Percentiles rank a stretch among this genome's conserved stretches.
These are phyloP conservation scores for Cepaea hortensis DNA, from an alignment of 2,888 invertebrate species.

Conservation along the genomic window DNA sequence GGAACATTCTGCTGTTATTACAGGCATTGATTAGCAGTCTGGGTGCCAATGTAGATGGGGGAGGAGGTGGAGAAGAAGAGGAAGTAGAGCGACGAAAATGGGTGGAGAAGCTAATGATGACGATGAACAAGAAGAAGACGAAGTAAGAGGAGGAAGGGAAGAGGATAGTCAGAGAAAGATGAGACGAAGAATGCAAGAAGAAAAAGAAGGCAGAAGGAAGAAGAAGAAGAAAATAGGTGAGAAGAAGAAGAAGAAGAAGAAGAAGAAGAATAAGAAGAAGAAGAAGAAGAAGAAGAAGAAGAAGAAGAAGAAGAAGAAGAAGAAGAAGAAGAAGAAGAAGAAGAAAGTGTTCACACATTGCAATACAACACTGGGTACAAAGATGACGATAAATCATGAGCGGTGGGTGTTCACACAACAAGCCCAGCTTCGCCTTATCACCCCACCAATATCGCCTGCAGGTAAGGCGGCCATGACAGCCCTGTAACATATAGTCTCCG, in stretches of 20 bases:
- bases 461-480: too few relatives aligned
- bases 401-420: too few relatives aligned
- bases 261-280: not conserved
- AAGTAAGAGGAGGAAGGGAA: not conserved
- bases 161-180: not conserved
- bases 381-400: too few relatives aligned
- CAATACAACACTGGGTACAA: not conserved
- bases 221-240: not conserved
- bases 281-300: constrained; percentile 14
- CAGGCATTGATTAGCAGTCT: too few relatives aligned
- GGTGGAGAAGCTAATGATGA: not conserved
- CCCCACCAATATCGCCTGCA: too few relatives aligned
- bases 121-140: not conserved
- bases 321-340: not conserved
- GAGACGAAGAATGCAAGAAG: too few relatives aligned
- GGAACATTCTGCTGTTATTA: not conserved
- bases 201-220: too few relatives aligned
- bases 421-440: too few relatives aligned
- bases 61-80: not conserved
- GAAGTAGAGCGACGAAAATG: not conserved
- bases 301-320: constrained; percentile 19
- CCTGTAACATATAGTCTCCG: too few relatives aligned
- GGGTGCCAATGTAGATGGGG: not conserved
- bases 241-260: constrained; percentile 11
- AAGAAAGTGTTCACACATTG: too few relatives aligned